A percentile compares a stretch with the other conserved stretches of the same genome.
These are phyloP conservation scores for Pentalonia nigronervosa DNA, from an alignment of 1,140 invertebrate species.

Conservation along the genomic window DNA sequence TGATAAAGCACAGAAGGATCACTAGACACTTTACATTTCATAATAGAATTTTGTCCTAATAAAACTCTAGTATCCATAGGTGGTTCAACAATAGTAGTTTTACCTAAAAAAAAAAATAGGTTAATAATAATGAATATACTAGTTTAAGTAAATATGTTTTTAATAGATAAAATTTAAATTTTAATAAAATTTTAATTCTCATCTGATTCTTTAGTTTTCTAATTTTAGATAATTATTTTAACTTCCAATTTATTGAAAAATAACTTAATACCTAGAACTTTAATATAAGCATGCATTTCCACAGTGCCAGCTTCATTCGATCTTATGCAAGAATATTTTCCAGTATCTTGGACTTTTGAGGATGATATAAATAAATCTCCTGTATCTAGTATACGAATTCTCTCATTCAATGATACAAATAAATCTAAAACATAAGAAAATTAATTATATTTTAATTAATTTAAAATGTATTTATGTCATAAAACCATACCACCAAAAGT, in stretches of 20 bases:
- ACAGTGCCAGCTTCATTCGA: constrained; percentile 88
- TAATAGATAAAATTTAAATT: neutral
- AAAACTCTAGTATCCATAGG: constrained; percentile 89
- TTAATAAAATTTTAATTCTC: neutral
- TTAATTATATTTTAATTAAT: neutral
- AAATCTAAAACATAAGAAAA: constrained; percentile 59
- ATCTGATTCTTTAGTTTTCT: neutral
- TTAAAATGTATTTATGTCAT: neutral
- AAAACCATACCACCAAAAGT: constrained; percentile 80
- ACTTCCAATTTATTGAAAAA: neutral
- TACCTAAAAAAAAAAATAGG: constrained; percentile 70
- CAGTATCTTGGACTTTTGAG: constrained; percentile 80
- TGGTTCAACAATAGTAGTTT: constrained; percentile 90
- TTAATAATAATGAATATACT: neutral
- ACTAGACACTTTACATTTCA: constrained; percentile 93
- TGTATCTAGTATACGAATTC: constrained; percentile 69
- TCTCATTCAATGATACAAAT: constrained; percentile 36
- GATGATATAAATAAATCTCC: constrained; percentile 88
- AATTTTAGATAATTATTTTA: neutral
- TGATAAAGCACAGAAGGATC: constrained; percentile 89
- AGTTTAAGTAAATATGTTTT: neutral
- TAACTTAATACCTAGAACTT: constrained; percentile 76
- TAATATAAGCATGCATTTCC: constrained; percentile 80
- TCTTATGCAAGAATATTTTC: constrained; percentile 87
- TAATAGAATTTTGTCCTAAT: constrained; percentile 85